Base-by-base conservation (phyloP, 2,888 invertebrate species). In the Thecophora atra region DNA sequence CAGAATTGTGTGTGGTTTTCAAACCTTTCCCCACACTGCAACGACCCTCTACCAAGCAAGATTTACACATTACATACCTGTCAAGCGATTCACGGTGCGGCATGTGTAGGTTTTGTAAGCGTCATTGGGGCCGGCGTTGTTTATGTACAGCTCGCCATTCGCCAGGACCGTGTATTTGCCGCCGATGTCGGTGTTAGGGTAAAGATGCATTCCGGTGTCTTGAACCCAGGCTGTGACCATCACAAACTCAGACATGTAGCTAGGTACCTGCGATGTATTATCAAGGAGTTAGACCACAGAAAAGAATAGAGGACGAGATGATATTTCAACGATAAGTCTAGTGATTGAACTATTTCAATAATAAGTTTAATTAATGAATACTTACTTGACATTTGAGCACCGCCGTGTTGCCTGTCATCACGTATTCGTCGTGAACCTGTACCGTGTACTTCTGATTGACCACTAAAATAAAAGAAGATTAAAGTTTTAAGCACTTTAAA, bases 181-280 rank as follows among this genome's bases (percentile, higher is more conserved):
- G 87, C 91, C 92, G 80, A 91, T 91, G 84, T 92, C 92, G 56
- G 91, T 91, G 80, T 91, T 91, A 51, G 92, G 92, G 85, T 92
- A 93, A 81, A 95, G 92, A 87, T 92, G 93, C 88, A 93, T 90
- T 79, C 91, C 90, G 72, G 92, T 92, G 79, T 94, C 94, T 85
- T 94, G 93, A 76, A 94, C 91, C 97, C 97, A 98, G 70, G 96
- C 94, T 44, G 95, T 95, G 75, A 93, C 91, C 88, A 92, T 92
- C 80, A 97, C 93, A 84, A 95, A 94, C 80, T 96, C 96, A 77
- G 92, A 91, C 86, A 95, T 94, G 88, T 94, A 95, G 79, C 92
- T 91, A 58, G 97, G 95, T 81, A 97, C 94, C 86, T 86, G 78
- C 7, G 68, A 75, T 8, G 13, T 54, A 26, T 19, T 30, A 13